Conservation (phyloP, 2,113 vertebrate genomes). For the Arizona elegans region DNA sequence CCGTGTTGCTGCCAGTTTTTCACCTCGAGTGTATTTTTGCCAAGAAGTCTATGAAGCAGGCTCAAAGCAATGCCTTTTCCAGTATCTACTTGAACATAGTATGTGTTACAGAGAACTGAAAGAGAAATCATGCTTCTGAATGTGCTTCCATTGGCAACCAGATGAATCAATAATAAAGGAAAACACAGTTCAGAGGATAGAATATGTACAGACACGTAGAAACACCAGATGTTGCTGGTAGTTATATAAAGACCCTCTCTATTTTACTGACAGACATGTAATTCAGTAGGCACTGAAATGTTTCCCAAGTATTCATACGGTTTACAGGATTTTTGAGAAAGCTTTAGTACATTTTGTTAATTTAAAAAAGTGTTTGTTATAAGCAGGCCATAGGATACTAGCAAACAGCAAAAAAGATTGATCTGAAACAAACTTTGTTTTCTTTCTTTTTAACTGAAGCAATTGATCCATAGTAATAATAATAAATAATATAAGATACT, state of each 20-base stretch:
- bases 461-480: constrained; percentile 19
- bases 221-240: not conserved
- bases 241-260: not conserved
- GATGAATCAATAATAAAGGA: not conserved
- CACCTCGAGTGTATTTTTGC: constrained; percentile 10
- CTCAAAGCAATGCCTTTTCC: not conserved
- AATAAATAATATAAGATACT: not conserved
- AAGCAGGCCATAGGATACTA: not conserved
- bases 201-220: not conserved
- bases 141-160: not conserved
- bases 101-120: not conserved
- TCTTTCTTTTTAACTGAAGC: constrained; percentile 1
- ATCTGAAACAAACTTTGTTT: not conserved
- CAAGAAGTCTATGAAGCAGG: not conserved
- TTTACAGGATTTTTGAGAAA: not conserved
- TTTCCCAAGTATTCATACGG: not conserved
- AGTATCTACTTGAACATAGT: not conserved
- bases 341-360: not conserved
- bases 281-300: too few relatives aligned
- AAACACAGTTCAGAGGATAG: not conserved
- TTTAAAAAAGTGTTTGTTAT: not conserved
- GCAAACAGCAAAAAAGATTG: not conserved
- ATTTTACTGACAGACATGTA: not conserved
- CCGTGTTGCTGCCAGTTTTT: not conserved
- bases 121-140: not conserved